These are phyloP conservation scores for Epizoanthus ramosus DNA, from an alignment of 92 coral and sea anemone species.

Conservation along the genomic window DNA sequence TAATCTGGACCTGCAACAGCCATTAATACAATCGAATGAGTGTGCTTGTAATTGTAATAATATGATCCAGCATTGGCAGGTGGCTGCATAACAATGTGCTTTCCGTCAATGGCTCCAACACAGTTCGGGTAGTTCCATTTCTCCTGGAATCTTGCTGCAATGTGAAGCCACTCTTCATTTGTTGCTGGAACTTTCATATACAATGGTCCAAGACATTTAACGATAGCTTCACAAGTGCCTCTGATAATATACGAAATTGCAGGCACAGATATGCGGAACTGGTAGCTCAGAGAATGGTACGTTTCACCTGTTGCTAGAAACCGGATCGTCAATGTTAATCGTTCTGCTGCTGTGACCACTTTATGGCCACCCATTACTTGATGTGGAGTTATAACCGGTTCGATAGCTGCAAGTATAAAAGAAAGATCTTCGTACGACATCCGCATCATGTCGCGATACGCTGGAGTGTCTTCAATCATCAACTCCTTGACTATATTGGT, in stretches of 20 bases:
- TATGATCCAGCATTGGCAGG: conserved; percentile 56
- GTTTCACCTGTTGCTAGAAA: conserved; percentile 62
- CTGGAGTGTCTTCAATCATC: conserved; percentile 60
- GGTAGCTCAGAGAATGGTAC: conserved; percentile 55
- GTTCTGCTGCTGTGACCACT: conserved; percentile 15
- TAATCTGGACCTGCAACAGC: conserved; percentile 59
- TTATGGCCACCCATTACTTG: conserved; percentile 15
- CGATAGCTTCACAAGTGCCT: conserved; percentile 43
- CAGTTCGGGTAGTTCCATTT: conserved; percentile 57
- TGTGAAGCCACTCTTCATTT: conserved; percentile 53
- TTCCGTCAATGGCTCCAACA: conserved; percentile 68
- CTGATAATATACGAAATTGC: conserved; percentile 53
- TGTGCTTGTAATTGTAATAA: conserved; percentile 53
- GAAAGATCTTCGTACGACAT: conserved; percentile 51
- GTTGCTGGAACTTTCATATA: conserved; percentile 47
- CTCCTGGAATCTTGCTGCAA: conserved; percentile 46
- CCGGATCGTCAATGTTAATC: conserved; percentile 38
- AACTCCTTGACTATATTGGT: conserved; percentile 55
- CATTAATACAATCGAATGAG: conserved; percentile 56
- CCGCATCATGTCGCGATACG: conserved; percentile 59
- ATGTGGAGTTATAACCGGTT: neutral
- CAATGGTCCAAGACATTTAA: conserved; percentile 26
- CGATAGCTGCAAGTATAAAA: conserved; percentile 26
- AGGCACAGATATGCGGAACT: conserved; percentile 47
- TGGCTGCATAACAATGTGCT: conserved; percentile 52